Base-by-base conservation (phyloP, 2,888 invertebrate genomes). In the Netelia virgata region DNA sequence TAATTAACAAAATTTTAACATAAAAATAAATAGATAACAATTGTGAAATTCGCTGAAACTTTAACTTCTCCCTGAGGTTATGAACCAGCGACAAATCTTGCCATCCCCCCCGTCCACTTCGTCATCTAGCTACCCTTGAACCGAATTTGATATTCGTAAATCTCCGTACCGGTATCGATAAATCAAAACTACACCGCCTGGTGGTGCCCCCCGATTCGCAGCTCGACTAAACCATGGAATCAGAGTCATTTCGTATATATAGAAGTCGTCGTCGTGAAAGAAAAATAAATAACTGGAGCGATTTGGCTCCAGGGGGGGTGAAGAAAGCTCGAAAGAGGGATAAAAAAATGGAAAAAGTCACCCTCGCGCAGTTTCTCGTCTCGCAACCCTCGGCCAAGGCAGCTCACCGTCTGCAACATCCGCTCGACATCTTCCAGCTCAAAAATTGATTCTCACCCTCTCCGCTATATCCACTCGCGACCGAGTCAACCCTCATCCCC, bases 111-210 rank as follows among this genome's bases (percentile, higher is more conserved):
- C 23, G 53, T 11, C 41, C n/a, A 23, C 74, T 55, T 41, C 43
- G 20, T 18, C 16, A 82, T 69, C 69, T 20, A 55, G 81, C 36
- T 36, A 73, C 79, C 63, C 78, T 82, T 82, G 93, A 93, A 91
- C 91, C 86, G 91, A 91, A 92, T 92, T 92, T 92, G 92, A 93
- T 92, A 93, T 93, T 92, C 92, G 92, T 92, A 93, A 93, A 93
- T 93, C 92, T 92, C 91, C 89, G 91, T 91, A 91, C 90, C 90
- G 91, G 89, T 91, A 90, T 89, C 91, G 91, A 92, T 93, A 93
- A 93, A 92, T 93, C 92, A 93, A 92, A 92, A 92, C 91, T 90
- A 91, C 91, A 92, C 92, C 89, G 73, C 75, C 80, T 72, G 82
- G 61, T 36, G 66, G 59, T 75, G 78, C 75, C 61, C 75, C 61